Conservation (phyloP, 2,888 invertebrate species). For the Microchrysa polita region DNA sequence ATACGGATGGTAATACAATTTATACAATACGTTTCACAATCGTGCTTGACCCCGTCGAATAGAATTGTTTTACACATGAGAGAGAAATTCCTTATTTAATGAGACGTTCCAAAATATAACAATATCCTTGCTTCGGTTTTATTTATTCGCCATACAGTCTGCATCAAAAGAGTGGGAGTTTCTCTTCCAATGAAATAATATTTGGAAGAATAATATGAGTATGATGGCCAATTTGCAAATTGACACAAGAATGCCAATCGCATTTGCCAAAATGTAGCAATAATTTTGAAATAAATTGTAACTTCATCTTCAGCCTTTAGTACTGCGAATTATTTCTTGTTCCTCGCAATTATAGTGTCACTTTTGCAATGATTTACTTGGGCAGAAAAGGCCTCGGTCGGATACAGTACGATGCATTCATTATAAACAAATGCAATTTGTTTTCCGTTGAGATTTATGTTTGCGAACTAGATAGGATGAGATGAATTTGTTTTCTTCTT, state of each 20-base stretch:
- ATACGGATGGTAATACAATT: conserved; percentile 22
- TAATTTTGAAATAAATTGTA: conserved; percentile 32
- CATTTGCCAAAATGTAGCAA: conserved; percentile 1
- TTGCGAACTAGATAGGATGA: conserved; percentile 25
- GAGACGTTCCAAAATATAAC: conserved; percentile 33
- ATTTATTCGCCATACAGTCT: conserved; percentile 4
- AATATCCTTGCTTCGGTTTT: conserved; percentile 28
- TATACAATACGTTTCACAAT: conserved; percentile 19
- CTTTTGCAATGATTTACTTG: conserved; percentile 15
- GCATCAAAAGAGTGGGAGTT: conserved; percentile 23
- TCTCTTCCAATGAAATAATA: too few relatives aligned
- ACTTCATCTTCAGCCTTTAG: conserved; percentile 10
- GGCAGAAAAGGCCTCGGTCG: neutral
- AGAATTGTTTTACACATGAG: conserved; percentile 43
- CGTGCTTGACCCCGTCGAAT: conserved; percentile 41
- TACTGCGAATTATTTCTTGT: neutral
- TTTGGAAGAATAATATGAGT: neutral
- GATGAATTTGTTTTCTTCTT: neutral
- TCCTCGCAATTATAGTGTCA: conserved; percentile 1
- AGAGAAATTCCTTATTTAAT: conserved; percentile 46
- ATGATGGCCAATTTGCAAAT: conserved; percentile 22
- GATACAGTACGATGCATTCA: neutral
- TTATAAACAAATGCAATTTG: conserved; percentile 12
- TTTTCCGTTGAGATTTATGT: neutral
- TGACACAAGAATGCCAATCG: conserved; percentile 18